phyloP scores from a whole-genome alignment of 2,888 invertebrate genomes.

The Trachelus troglodyta region DNA sequence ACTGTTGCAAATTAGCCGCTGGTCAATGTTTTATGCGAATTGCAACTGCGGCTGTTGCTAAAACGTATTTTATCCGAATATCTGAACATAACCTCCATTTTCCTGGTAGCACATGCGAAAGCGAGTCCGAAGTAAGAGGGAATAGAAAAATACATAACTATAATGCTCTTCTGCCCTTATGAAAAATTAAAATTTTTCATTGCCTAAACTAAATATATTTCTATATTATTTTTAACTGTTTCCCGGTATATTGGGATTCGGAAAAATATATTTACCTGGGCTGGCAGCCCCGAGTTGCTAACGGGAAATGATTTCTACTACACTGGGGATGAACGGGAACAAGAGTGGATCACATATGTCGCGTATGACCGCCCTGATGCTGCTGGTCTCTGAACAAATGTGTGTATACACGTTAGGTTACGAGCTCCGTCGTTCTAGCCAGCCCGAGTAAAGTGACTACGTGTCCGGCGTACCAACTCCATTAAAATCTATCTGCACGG shows the following conservation, averaged over 20 bases:
- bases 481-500: constrained; percentile 59
- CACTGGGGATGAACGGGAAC: not conserved
- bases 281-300: not conserved
- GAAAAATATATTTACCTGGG: not conserved
- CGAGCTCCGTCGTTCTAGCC: constrained; percentile 11
- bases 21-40: not conserved
- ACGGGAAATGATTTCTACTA: not conserved
- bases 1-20: not conserved
- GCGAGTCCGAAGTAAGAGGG: no score
- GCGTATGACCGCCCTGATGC: not conserved
- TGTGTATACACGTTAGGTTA: constrained; percentile 3
- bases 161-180: not conserved
- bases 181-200: not conserved
- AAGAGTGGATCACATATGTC: not conserved
- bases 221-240: not conserved
- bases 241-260: not conserved
- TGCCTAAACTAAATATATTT: not conserved
- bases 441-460: constrained; percentile 57
- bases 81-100: no score
- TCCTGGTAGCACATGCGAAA: no score
- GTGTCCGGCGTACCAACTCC: constrained; percentile 59
- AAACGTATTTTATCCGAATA: not conserved
- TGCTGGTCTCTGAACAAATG: not conserved
- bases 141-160: not conserved
- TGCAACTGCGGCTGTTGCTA: not conserved